phyloP scores from a whole-genome alignment of 1,140 invertebrate genomes.

The Drosophila bocqueti region DNA sequence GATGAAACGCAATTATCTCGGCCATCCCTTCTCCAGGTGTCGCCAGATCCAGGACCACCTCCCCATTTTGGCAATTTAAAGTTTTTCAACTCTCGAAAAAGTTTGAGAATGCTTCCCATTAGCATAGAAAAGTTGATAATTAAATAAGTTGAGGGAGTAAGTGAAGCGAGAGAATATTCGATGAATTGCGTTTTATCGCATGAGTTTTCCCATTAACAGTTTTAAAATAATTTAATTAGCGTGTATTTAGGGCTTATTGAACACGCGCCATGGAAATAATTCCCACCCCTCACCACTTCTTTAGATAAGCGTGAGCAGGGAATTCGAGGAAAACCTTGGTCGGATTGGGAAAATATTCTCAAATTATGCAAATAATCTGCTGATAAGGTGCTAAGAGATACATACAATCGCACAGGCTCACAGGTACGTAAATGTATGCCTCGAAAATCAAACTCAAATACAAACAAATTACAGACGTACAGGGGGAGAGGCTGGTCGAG shows the following conservation, averaged over 20 bases:
- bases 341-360: conserved; percentile 21
- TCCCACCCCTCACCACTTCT: neutral
- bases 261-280: conserved; percentile 5
- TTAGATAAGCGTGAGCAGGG: conserved; percentile 32
- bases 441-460: conserved; percentile 40
- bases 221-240: conserved; percentile 39
- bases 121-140: conserved; percentile 38
- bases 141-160: conserved; percentile 38
- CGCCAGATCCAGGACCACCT: neutral
- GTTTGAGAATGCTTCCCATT: conserved; percentile 26
- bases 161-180: conserved; percentile 17
- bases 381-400: conserved; percentile 69
- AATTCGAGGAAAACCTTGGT: conserved; percentile 28
- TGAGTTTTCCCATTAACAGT: conserved; percentile 35
- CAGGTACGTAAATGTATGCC: neutral
- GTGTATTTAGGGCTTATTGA: conserved; percentile 4
- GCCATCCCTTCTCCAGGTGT: conserved; percentile 5
- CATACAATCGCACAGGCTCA: conserved; percentile 3
- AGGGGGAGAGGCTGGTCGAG: neutral
- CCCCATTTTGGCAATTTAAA: conserved; percentile 20
- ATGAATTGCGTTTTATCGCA: conserved; percentile 20
- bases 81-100: conserved; percentile 23
- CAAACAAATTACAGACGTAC: conserved; percentile 38
- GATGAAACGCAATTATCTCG: conserved; percentile 13
- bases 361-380: conserved; percentile 67